Evolutionary conservation across 2,888 invertebrate genomes (phyloP), one percentile per base, ranked within the genome.

Genomic region (Cataglyphis rosenhaueri): DNA sequence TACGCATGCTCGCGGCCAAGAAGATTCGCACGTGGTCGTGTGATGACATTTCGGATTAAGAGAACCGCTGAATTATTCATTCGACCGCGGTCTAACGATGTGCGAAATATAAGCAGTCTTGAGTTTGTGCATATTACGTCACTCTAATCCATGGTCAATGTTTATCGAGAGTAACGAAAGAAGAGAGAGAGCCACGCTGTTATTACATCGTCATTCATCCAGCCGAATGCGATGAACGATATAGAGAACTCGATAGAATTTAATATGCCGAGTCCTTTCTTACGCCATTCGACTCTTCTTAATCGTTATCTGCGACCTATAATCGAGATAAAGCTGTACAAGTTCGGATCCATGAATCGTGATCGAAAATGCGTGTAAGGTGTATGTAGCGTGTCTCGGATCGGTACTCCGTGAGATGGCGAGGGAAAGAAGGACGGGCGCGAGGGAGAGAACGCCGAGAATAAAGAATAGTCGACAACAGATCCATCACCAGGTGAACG

Each of bases 401-500:
- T 66, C 52, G 62, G 41, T 38, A 21, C 12, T 41, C 44, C n/a
- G 21, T 0, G 15, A 57, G 32, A 35, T 32, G n/a, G 41, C 18
- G 38, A 62, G 64, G 48, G 35, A 21, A 66, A 66, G 61, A 44
- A 44, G 70, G 55, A 70, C 44, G 55, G 52, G 41, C 5, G 64
- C 18, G 68, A 55, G 75, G 44, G 18, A 57, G 71, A 66, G 68
- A 66, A 62, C 62, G 74, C 25, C 55, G 66, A 66, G 85, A 89
- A 86, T 87, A 86, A 88, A 91, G 85, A 88, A 89, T 86, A 84
- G 81, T 81, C 83, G 88, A 84, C 89, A 91, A 91, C 89, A 90
- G 91, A 90, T 90, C 91, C 90, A 92, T 92, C 91, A 90, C 81
- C 85, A 73, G 85, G 84, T 86, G 90, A 91, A 91, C 90, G 92